These are phyloP conservation scores for Caenorhabditis inopinata DNA, from an alignment of 1,140 invertebrate species.

Conservation along the genomic window DNA sequence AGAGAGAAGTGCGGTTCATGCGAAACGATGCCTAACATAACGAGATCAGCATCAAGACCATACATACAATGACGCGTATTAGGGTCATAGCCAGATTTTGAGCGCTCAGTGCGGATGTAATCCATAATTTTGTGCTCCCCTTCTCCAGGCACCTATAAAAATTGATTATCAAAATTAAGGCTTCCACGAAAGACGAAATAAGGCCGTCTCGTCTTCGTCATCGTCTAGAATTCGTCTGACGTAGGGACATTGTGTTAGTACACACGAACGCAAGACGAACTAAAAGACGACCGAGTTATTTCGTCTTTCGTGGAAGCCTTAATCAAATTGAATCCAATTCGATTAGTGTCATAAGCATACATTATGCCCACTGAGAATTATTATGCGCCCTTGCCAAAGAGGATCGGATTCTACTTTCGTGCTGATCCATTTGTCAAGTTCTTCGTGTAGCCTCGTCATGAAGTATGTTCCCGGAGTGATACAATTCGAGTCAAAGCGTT, in stretches of 20 bases:
- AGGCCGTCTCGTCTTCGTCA: too few species aligned
- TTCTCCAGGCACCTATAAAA: slow-evolving; percentile 76
- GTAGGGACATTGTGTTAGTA: too few species aligned
- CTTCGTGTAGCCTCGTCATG: slow-evolving; percentile 77
- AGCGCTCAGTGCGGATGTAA: slow-evolving; percentile 87
- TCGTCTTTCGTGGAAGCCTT: too few species aligned
- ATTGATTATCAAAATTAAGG: too few species aligned
- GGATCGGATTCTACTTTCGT: slow-evolving; percentile 81
- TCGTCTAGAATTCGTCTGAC: too few species aligned
- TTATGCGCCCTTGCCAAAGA: slow-evolving; percentile 73
- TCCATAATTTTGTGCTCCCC: slow-evolving; percentile 99
- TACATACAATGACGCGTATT: slow-evolving; percentile 95
- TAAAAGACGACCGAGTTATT: too few species aligned
- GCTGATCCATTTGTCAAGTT: slow-evolving; percentile 83
- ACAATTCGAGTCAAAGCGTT: slow-evolving; percentile 93
- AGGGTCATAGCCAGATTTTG: slow-evolving; percentile 89
- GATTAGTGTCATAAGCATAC: slow-evolving; percentile 66
- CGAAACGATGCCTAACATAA: slow-evolving; percentile 93
- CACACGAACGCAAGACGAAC: too few species aligned
- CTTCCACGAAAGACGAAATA: too few species aligned
- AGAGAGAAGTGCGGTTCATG: slow-evolving; percentile 95
- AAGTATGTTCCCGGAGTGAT: slow-evolving; percentile 84
- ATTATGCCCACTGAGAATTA: slow-evolving; percentile 74
- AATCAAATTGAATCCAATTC: too few species aligned
- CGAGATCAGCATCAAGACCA: slow-evolving; percentile 92